These are phyloP conservation scores for Copsychus sechellarum DNA, from an alignment of 2,113 vertebrate genomes.

Conservation along the genomic window DNA sequence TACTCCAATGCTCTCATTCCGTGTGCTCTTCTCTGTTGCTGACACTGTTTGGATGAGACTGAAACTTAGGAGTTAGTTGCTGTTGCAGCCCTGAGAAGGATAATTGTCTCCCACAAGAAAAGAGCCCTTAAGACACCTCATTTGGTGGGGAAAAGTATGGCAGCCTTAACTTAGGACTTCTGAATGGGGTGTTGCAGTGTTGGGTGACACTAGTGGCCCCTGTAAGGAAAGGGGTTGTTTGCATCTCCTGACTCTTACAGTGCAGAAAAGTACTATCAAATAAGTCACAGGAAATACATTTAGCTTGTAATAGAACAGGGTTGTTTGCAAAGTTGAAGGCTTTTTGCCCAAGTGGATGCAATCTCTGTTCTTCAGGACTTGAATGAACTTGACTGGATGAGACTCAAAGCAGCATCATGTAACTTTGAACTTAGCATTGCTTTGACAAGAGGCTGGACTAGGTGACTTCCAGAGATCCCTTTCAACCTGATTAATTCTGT, in stretches of 20 bases:
- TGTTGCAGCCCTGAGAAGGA: background rate
- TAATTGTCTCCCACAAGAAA: background rate
- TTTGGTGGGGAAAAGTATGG: background rate
- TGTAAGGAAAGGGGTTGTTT: background rate
- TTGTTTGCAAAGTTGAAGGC: background rate
- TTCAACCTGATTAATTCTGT: background rate
- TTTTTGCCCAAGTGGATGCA: background rate
- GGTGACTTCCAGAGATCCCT: background rate
- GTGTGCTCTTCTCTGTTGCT: fast-evolving
- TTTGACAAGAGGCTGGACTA: background rate
- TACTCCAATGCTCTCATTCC: background rate
- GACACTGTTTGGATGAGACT: background rate
- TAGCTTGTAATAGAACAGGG: background rate
- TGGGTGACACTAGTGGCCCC: background rate
- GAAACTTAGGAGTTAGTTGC: background rate
- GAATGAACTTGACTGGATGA: background rate
- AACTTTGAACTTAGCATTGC: background rate
- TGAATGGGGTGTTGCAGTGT: background rate
- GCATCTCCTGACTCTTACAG: background rate
- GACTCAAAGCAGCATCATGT: background rate
- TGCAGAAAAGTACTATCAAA: background rate
- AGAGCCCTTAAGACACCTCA: background rate
- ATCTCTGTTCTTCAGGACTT: background rate
- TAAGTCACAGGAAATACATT: background rate
- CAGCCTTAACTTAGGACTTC: background rate